Percentiles rank a stretch among this genome's conserved stretches.
Conservation (phyloP, 1,140 invertebrate species). For the Dendrolimus punctatus region DNA sequence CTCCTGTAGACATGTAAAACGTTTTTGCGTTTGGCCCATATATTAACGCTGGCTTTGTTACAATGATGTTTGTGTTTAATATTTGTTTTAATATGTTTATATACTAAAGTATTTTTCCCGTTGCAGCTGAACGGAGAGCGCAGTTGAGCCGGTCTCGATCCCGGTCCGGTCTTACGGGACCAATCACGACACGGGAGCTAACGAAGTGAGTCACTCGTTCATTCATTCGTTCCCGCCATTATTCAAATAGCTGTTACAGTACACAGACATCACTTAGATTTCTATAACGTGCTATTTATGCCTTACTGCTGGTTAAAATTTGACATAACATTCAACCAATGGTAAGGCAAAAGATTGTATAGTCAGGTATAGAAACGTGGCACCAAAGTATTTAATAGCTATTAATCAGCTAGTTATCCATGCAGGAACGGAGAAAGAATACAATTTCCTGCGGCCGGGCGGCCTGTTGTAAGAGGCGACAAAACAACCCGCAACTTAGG, state of each 20-base stretch:
- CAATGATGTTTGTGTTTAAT: slow-evolving; percentile 5
- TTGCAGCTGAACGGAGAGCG: slow-evolving; percentile 86
- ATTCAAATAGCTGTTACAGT: background rate
- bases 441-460: too few species aligned
- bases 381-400: too few species aligned
- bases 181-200: slow-evolving; percentile 57
- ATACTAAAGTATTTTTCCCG: slow-evolving; percentile 24
- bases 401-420: too few species aligned
- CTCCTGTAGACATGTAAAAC: too few species aligned
- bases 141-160: slow-evolving; percentile 90
- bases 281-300: too few species aligned
- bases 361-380: too few species aligned
- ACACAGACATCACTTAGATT: background rate
- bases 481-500: too few species aligned
- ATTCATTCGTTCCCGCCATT: background rate
- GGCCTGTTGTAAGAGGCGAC: too few species aligned
- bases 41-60: slow-evolving; percentile 4
- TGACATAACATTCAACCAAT: too few species aligned
- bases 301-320: too few species aligned
- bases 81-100: slow-evolving; percentile 3
- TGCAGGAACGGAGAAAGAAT: too few species aligned
- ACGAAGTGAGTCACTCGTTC: slow-evolving; percentile 49
- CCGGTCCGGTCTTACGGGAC: slow-evolving; percentile 80
- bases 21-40: slow-evolving; percentile 14
- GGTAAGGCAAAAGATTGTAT: too few species aligned